phyloP scores from a whole-genome alignment of 2,888 invertebrate genomes.

The Diloba caeruleocephala region DNA sequence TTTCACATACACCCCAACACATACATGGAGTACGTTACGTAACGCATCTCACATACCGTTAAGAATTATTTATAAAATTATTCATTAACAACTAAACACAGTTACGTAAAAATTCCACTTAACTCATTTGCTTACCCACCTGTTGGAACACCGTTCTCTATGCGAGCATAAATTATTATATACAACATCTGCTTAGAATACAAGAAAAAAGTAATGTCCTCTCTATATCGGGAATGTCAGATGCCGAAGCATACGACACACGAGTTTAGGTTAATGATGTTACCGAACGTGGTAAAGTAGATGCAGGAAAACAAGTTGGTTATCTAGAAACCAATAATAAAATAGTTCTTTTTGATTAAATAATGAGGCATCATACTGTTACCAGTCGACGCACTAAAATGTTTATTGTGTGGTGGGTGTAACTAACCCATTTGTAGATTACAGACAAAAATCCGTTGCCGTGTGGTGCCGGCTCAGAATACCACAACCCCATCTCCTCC shows the following conservation, averaged over 20 bases:
- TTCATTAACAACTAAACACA: constrained; percentile 24
- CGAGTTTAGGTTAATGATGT: constrained; percentile 1
- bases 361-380: too few species aligned
- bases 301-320: constrained; percentile 1
- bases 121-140: constrained; percentile 42
- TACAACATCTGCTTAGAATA: constrained; percentile 60
- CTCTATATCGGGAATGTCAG: constrained; percentile 53
- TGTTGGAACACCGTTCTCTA: constrained; percentile 37
- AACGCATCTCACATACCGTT: constrained; percentile 1
- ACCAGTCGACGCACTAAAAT: too few species aligned
- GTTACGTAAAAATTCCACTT: constrained; percentile 13
- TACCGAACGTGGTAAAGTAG: constrained; percentile 1
- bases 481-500: too few species aligned
- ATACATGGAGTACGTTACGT: too few species aligned
- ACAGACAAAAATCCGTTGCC: too few species aligned
- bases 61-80: constrained; percentile 1
- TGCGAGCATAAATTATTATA: constrained; percentile 44
- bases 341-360: too few species aligned
- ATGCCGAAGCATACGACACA: constrained; percentile 41
- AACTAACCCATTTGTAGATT: too few species aligned
- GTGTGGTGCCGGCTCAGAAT: too few species aligned
- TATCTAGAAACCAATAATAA: background rate
- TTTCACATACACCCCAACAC: too few species aligned
- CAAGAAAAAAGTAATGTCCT: constrained; percentile 41
- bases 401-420: too few species aligned